A percentile compares a stretch with the other conserved stretches of the same genome.
Conservation (phyloP, 2,888 invertebrate genomes). For the Epinotia brunnichana region DNA sequence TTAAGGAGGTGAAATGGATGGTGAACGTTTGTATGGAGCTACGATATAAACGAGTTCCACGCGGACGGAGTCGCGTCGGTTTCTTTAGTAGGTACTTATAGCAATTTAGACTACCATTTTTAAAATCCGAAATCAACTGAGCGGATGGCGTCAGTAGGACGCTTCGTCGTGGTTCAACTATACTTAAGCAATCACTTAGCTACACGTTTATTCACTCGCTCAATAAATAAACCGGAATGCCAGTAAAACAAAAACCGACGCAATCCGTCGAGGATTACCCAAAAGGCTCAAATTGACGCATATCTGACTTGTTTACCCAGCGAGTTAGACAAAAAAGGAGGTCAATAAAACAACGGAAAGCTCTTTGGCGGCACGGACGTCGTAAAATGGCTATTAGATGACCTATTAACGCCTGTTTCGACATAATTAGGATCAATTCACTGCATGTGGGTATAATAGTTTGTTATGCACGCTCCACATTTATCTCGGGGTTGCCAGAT, state of each 20-base stretch:
- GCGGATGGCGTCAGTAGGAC: too few relatives aligned
- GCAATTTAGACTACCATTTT: too few relatives aligned
- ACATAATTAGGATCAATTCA: slow-evolving; percentile 81
- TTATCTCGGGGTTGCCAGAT: neutral
- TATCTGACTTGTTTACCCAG: slow-evolving; percentile 71
- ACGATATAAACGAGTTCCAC: too few relatives aligned
- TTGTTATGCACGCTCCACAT: slow-evolving; percentile 58
- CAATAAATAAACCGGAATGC: slow-evolving; percentile 18
- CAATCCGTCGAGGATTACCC: slow-evolving; percentile 46
- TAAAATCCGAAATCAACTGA: too few relatives aligned
- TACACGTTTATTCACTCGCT: neutral
- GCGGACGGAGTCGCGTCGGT: too few relatives aligned
- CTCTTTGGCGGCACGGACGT: slow-evolving; percentile 75
- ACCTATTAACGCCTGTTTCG: slow-evolving; percentile 83
- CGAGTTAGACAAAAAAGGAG: slow-evolving; percentile 76
- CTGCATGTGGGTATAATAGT: slow-evolving; percentile 71
- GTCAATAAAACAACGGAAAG: slow-evolving; percentile 77
- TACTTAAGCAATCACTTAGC: neutral
- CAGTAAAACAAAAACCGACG: slow-evolving; percentile 39
- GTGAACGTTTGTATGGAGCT: too few relatives aligned
- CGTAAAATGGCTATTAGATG: slow-evolving; percentile 78
- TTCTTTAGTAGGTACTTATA: too few relatives aligned
- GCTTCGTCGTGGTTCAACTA: too few relatives aligned
- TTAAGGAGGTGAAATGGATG: too few relatives aligned
- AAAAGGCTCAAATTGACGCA: slow-evolving; percentile 45